Percentiles rank a stretch among this genome's conserved stretches.
Evolutionary conservation across 1,140 invertebrate genomes (phyloP).

Genomic region (Sycobia sp.): DNA sequence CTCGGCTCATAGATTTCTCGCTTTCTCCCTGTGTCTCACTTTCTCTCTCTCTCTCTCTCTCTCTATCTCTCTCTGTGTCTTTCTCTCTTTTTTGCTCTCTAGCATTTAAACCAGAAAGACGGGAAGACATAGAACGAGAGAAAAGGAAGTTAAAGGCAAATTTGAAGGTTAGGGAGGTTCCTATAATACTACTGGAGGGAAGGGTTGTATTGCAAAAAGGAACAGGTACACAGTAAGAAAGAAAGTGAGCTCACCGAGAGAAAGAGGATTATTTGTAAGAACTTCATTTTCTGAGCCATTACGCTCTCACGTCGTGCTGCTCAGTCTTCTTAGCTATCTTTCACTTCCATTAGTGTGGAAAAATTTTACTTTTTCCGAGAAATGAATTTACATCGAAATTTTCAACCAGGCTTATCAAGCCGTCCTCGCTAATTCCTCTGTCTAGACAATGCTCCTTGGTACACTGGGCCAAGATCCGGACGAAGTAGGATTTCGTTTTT

Average conservation of each 20-base stretch:
- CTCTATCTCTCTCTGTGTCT: too few relatives aligned
- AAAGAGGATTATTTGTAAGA: constrained; percentile 43
- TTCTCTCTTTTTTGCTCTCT: neutral
- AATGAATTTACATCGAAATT: constrained; percentile 61
- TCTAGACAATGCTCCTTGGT: too few relatives aligned
- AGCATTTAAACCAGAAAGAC: neutral
- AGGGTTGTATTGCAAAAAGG: constrained; percentile 23
- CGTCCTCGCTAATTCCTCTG: too few relatives aligned
- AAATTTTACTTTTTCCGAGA: constrained; percentile 53
- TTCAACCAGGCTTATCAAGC: constrained; percentile 57
- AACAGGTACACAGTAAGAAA: neutral
- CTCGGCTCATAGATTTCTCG: too few relatives aligned
- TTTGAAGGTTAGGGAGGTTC: constrained; percentile 36
- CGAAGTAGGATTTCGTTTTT: too few relatives aligned
- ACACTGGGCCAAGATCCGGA: too few relatives aligned
- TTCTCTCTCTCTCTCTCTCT: too few relatives aligned
- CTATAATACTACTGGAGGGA: constrained; percentile 24
- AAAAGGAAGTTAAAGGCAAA: constrained; percentile 16
- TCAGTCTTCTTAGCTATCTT: too few relatives aligned
- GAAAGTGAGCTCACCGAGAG: neutral
- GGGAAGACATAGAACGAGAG: constrained; percentile 12
- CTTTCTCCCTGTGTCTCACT: too few relatives aligned
- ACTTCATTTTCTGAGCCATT: constrained; percentile 61
- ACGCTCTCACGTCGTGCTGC: constrained; percentile 38
- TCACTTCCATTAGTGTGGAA: neutral